Percentiles rank a stretch among this genome's conserved stretches.
These are phyloP conservation scores for Aptenodytes patagonicus DNA, from an alignment of 2,113 vertebrate genomes.

Conservation along the genomic window DNA sequence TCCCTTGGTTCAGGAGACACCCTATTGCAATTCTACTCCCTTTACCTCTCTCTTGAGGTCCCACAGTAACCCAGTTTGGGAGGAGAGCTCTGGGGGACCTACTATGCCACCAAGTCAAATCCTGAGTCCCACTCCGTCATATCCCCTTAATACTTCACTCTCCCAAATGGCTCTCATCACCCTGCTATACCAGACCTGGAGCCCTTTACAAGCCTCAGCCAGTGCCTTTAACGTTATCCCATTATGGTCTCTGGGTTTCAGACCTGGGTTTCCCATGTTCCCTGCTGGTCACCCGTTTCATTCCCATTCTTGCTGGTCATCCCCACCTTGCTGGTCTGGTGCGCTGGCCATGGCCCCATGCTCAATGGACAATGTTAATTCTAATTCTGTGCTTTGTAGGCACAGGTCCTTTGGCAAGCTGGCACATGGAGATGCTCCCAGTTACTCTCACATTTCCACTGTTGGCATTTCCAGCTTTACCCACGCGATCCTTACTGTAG, in stretches of 20 bases:
- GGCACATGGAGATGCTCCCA: neutral
- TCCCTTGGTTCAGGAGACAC: neutral
- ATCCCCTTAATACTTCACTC: neutral
- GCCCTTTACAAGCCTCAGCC: neutral
- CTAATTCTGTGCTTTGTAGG: neutral
- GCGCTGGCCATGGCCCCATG: rapidly evolving
- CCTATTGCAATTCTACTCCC: neutral
- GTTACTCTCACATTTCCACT: neutral
- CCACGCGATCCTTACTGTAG: constrained; percentile 61
- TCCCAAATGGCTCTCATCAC: neutral
- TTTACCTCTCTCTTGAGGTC: neutral
- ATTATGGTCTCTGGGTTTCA: neutral
- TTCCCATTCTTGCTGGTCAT: neutral
- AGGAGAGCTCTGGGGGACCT: neutral
- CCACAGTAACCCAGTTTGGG: neutral
- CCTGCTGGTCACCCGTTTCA: neutral
- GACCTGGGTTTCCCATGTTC: neutral
- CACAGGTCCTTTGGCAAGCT: neutral
- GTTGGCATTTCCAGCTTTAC: neutral
- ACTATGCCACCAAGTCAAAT: neutral
- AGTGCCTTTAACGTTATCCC: neutral
- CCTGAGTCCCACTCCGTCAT: neutral
- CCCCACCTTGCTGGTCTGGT: neutral
- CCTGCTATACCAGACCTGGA: neutral
- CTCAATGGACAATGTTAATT: neutral